These are phyloP conservation scores for Harpegnathos saltator DNA, from an alignment of 1,140 invertebrate species.

Conservation along the genomic window DNA sequence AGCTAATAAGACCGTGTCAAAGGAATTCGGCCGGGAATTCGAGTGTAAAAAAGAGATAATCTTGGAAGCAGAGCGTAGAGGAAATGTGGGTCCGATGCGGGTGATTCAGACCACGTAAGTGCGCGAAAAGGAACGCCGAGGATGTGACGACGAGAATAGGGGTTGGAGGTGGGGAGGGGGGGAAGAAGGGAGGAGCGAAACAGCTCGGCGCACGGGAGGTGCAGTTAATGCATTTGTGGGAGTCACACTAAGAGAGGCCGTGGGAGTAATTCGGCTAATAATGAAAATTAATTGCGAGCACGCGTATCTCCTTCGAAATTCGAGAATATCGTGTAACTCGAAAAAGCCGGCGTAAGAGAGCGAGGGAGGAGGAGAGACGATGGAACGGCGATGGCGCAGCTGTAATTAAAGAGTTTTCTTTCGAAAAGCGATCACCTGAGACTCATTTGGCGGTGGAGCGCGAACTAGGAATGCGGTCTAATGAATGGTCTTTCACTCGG, in stretches of 20 bases:
- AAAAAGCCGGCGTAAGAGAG: slow-evolving; percentile 33
- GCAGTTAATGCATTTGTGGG: slow-evolving; percentile 52
- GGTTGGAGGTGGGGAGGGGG: too few relatives aligned
- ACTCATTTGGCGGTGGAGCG: slow-evolving; percentile 54
- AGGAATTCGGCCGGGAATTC: slow-evolving; percentile 23
- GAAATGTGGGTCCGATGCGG: not conserved
- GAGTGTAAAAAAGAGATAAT: slow-evolving; percentile 41
- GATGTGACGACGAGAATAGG: not conserved
- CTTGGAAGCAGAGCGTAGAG: slow-evolving; percentile 27
- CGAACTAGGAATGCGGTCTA: slow-evolving; percentile 46
- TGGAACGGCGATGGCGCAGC: slow-evolving; percentile 13
- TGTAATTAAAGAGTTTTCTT: slow-evolving; percentile 70
- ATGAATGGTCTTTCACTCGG: slow-evolving; percentile 31
- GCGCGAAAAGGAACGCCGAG: not conserved
- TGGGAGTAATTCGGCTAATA: slow-evolving; percentile 68
- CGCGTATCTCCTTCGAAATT: slow-evolving; percentile 61
- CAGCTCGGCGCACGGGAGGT: too few relatives aligned
- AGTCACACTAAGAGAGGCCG: slow-evolving; percentile 32
- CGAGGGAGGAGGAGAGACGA: not conserved
- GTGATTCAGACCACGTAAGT: slow-evolving; percentile 3
- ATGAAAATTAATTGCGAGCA: slow-evolving; percentile 70
- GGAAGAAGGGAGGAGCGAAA: not conserved
- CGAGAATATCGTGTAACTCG: slow-evolving; percentile 30
- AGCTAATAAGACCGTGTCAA: slow-evolving; percentile 51
- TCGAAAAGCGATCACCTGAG: slow-evolving; percentile 65